Evolutionary conservation across 2,113 vertebrate species (phyloP).

Genomic region (Nothobranchius furzeri): DNA sequence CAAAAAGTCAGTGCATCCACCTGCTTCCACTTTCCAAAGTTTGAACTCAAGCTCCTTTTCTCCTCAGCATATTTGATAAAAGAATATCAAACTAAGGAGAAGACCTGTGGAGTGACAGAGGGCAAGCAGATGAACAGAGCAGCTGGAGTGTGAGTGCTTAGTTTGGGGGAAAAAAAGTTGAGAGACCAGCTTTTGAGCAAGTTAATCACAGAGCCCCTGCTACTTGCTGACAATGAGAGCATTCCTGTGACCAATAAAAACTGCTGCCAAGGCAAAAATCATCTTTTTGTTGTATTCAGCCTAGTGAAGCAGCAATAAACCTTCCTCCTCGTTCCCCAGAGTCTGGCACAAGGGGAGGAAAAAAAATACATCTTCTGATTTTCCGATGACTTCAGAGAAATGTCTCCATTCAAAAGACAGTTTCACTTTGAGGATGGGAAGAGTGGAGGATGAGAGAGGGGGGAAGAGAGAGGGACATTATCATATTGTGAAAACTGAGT

Average conservation of each 20-base stretch:
- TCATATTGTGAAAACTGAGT: conserved; percentile 36
- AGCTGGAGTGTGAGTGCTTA: conserved; percentile 37
- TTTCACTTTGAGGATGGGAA: conserved; percentile 56
- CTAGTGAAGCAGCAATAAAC: conserved; percentile 57
- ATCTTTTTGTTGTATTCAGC: conserved; percentile 64
- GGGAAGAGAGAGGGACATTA: conserved; percentile 40
- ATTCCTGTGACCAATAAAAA: conserved; percentile 46
- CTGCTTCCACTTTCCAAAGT: neutral
- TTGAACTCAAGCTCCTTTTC: neutral
- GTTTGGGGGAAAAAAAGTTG: conserved; percentile 33
- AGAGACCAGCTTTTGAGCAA: conserved; percentile 54
- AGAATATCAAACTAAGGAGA: conserved; percentile 21
- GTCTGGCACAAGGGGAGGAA: conserved; percentile 19
- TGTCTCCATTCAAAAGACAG: conserved; percentile 42
- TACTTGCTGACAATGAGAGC: conserved; percentile 60
- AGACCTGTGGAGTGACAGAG: conserved; percentile 36
- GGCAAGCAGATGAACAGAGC: conserved; percentile 36
- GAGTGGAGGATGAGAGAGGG: conserved; percentile 34
- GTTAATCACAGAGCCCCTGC: conserved; percentile 50
- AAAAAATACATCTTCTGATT: conserved; percentile 24
- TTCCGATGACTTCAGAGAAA: conserved; percentile 41
- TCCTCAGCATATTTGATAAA: conserved; percentile 30
- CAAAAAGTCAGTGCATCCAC: neutral
- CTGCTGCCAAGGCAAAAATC: conserved; percentile 60
- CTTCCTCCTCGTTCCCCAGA: conserved; percentile 24